phyloP scores from a whole-genome alignment of 1,140 invertebrate genomes.

The Eumaeus atala region DNA sequence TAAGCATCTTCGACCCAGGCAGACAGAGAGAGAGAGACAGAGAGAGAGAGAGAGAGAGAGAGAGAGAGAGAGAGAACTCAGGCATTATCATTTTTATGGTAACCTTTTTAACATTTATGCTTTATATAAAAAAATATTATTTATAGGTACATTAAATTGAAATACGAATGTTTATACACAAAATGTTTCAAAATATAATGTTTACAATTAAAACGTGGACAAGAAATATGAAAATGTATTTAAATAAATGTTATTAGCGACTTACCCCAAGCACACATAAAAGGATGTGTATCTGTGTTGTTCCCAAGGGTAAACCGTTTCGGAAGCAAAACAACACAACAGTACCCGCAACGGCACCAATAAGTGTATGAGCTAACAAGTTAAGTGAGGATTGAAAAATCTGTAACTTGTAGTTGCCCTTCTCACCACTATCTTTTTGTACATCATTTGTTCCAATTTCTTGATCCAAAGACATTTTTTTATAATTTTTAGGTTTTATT shows the following conservation, averaged over 20 bases:
- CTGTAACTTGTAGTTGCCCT: constrained; percentile 20
- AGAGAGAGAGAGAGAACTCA: no score
- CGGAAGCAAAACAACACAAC: constrained; percentile 29
- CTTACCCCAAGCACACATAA: constrained; percentile 51
- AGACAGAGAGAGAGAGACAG: no score
- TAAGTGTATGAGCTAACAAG: constrained; percentile 36
- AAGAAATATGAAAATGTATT: neutral
- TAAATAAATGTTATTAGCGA: constrained; percentile 10
- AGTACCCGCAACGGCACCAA: constrained; percentile 34
- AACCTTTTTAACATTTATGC: no score
- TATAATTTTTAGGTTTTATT: no score
- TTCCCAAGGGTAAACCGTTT: constrained; percentile 27
- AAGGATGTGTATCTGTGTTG: constrained; percentile 35
- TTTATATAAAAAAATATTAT: no score
- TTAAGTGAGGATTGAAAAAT: constrained; percentile 37
- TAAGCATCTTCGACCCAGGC: no score
- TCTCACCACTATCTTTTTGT: neutral
- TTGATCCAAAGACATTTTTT: neutral
- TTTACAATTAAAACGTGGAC: no score
- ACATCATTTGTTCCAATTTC: constrained; percentile 9
- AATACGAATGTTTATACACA: no score
- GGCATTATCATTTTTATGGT: no score
- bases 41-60: no score
- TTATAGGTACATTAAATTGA: no score
- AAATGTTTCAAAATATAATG: no score